Base-by-base conservation (phyloP, 2,797 vertebrate species). In the Alcedo atthis region DNA sequence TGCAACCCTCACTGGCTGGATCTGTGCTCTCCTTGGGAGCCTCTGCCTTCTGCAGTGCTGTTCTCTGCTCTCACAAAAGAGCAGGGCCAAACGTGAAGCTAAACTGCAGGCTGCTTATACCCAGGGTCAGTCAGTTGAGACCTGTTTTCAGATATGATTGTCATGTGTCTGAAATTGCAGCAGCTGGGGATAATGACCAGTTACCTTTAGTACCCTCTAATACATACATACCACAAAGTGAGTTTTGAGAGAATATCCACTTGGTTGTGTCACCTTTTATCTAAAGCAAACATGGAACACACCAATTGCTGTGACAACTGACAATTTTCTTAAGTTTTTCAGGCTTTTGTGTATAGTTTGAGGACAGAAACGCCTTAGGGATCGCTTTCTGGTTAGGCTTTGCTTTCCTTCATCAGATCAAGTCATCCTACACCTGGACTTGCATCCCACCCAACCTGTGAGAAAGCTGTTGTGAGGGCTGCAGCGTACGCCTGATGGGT, bases 401-500 rank as follows among this genome's bases (percentile, higher is more conserved):
- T 70, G 45, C 32, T 53, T 81, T 88, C 59, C 8, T 81, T 42
- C 61, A 15, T 80, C 53, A 9, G 26, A 40, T 75, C 46, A 69
- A 46, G 40, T 24, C 46, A 40, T 13, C 22, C 11, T 37, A 9
- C 43, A 15, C 12, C 2, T 6, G 35, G 51, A 32, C 16, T 88
- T 64, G 30, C 15, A 26, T 30, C 25, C 33, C 13, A n/a, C 20
- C 15, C 43, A 70, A 4, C 12, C 37, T 85, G 18, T 57, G 37
- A 33, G 33, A 70, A 71, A 64, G 51, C 55, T 30, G 32, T 1
- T 71, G 19, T 40, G 10, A 7, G 45, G 86, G 42, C 70, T 1
- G 1, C 26, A 6, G 3, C 22, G 45, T 59, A 6, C 2, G 2
- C n/a, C 57, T 3, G 3, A 13, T 24, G 2, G 1, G 4, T 25